Evolutionary conservation across 2,888 invertebrate genomes (phyloP).

Genomic region (Heteromyza rotundicornis): DNA sequence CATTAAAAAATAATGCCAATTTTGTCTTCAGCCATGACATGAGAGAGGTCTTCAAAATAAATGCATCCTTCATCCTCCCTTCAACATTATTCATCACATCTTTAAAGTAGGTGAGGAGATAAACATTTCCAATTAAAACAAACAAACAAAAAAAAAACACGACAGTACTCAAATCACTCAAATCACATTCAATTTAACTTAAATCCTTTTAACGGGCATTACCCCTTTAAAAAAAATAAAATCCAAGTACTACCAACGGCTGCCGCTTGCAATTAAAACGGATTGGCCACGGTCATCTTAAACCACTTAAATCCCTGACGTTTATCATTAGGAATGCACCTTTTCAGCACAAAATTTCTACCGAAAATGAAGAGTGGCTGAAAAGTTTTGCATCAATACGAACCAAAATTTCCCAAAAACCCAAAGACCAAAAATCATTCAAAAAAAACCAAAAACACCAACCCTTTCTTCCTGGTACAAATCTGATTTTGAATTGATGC

Average conservation of each 20-base stretch:
- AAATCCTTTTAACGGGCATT: no score
- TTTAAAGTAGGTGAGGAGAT: not conserved
- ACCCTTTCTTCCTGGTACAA: conserved; percentile 12
- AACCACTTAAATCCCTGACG: conserved; percentile 29
- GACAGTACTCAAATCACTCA: no score
- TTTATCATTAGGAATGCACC: conserved; percentile 30
- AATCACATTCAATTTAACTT: no score
- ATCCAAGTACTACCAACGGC: not conserved
- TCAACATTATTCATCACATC: not conserved
- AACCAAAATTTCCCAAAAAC: not conserved
- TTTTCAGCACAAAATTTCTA: not conserved
- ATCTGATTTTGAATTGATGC: conserved; percentile 19
- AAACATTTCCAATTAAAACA: not conserved
- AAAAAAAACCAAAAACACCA: not conserved
- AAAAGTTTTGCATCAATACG: not conserved
- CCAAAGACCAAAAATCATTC: not conserved
- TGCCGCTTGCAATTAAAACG: conserved; percentile 38
- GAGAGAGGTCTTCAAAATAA: no score
- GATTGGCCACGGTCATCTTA: conserved; percentile 38
- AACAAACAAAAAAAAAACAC: not conserved
- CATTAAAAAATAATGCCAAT: no score
- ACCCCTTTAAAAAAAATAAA: no score
- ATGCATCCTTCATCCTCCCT: not conserved
- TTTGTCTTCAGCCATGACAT: no score
- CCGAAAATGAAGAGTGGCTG: not conserved